These are phyloP conservation scores for Chelonus insularis DNA, from an alignment of 1,140 invertebrate species.

Conservation along the genomic window DNA sequence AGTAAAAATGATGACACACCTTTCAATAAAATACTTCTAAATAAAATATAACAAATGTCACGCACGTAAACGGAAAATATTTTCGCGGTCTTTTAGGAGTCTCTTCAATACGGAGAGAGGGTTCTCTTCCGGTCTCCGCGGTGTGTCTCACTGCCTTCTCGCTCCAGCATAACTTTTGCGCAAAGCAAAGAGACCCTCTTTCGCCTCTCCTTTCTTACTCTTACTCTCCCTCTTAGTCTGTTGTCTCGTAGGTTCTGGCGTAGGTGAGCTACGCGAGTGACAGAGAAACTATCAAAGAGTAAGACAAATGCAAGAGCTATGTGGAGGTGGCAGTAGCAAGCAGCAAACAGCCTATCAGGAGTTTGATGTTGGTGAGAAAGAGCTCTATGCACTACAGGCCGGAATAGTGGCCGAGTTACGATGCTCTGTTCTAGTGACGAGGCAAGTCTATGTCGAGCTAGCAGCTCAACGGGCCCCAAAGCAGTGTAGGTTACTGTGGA, in stretches of 20 bases:
- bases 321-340: slow-evolving; percentile 20
- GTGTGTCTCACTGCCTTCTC: slow-evolving; percentile 46
- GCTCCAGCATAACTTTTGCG: slow-evolving; percentile 51
- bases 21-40: no score
- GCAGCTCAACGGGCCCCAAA: no score
- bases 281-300: slow-evolving; percentile 1
- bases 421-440: slow-evolving; percentile 1
- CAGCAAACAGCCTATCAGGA: slow-evolving; percentile 9
- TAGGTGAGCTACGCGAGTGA: not conserved
- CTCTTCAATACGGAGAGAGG: slow-evolving; percentile 38
- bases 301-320: not conserved
- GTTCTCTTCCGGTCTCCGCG: slow-evolving; percentile 53
- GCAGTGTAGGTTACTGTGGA: no score
- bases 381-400: slow-evolving; percentile 3
- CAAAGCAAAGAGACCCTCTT: slow-evolving; percentile 41
- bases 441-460: no score
- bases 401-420: slow-evolving; percentile 5
- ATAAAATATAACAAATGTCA: not conserved
- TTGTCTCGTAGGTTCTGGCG: slow-evolving; percentile 10
- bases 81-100: slow-evolving; percentile 15
- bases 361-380: slow-evolving; percentile 18
- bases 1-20: not conserved
- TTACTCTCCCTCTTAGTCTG: slow-evolving; percentile 33
- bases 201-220: slow-evolving; percentile 27
- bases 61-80: not conserved